phyloP scores from a whole-genome alignment of 1,140 invertebrate species.

The Magallana angulata region DNA sequence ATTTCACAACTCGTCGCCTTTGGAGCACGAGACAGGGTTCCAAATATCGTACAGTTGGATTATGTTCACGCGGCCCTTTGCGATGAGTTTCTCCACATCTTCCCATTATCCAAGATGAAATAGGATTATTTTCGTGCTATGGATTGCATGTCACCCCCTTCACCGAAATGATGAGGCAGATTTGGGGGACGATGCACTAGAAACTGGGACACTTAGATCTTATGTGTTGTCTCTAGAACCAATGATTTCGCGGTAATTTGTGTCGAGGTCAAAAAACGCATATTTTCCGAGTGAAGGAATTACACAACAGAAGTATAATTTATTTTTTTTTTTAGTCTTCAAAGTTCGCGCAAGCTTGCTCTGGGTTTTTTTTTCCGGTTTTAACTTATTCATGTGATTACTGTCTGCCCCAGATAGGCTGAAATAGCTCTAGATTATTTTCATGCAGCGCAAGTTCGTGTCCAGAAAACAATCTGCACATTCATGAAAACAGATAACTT shows the following conservation, averaged over 20 bases:
- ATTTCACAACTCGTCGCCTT: slow-evolving; percentile 31
- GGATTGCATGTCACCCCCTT: slow-evolving; percentile 23
- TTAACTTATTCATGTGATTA: neutral
- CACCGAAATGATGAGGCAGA: neutral
- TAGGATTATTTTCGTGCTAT: slow-evolving; percentile 24
- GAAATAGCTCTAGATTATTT: too few relatives aligned
- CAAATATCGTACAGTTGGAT: neutral
- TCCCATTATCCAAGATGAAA: neutral
- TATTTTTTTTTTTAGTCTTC: neutral
- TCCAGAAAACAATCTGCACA: too few relatives aligned
- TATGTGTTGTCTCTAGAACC: too few relatives aligned
- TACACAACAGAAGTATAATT: neutral
- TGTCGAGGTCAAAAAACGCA: neutral
- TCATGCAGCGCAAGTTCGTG: too few relatives aligned
- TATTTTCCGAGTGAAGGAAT: neutral
- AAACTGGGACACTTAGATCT: slow-evolving; percentile 1
- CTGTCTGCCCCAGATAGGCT: neutral
- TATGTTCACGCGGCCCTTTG: slow-evolving; percentile 2
- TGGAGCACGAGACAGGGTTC: slow-evolving; percentile 1
- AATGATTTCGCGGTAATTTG: too few relatives aligned
- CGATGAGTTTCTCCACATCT: neutral
- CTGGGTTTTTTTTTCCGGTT: neutral
- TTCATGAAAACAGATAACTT: too few relatives aligned
- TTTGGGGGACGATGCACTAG: neutral
- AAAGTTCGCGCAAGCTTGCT: neutral